Evolutionary conservation across 2,888 invertebrate species (phyloP).

Genomic region (Sesamia inferens): DNA sequence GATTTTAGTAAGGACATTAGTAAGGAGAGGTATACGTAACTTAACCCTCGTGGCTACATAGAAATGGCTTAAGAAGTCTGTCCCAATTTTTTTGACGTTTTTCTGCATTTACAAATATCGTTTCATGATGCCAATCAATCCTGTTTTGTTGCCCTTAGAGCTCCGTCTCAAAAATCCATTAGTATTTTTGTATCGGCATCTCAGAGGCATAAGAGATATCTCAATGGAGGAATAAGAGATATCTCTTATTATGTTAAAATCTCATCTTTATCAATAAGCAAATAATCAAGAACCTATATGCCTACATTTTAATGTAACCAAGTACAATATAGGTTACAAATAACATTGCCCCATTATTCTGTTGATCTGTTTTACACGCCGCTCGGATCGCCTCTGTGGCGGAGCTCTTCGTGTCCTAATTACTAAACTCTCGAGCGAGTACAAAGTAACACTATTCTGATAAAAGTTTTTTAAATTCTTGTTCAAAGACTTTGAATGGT

Average conservation of each 20-base stretch:
- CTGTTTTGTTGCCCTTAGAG: neutral
- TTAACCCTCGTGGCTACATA: too few species aligned
- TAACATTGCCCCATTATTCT: conserved; percentile 32
- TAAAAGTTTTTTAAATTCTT: neutral
- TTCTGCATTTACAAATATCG: too few species aligned
- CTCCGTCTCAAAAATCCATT: neutral
- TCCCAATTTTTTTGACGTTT: too few species aligned
- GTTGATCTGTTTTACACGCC: conserved; percentile 40
- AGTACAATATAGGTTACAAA: conserved; percentile 14
- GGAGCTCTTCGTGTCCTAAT: conserved; percentile 45
- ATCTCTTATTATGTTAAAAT: neutral
- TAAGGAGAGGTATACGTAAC: too few species aligned
- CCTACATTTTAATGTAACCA: neutral
- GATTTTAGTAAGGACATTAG: too few species aligned
- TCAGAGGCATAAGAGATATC: too few species aligned
- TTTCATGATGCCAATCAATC: neutral
- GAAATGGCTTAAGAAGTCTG: too few species aligned
- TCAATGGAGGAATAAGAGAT: too few species aligned
- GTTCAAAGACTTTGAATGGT: neutral
- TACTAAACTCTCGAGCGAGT: conserved; percentile 33
- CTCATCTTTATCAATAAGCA: neutral
- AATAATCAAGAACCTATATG: conserved; percentile 5
- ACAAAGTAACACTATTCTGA: conserved; percentile 43
- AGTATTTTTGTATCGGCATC: neutral
- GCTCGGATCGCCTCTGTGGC: conserved; percentile 35